Percentiles rank a stretch among this genome's conserved stretches.
These are phyloP conservation scores for Entelurus aequoreus DNA, from an alignment of 2,113 vertebrate genomes.

Conservation along the genomic window DNA sequence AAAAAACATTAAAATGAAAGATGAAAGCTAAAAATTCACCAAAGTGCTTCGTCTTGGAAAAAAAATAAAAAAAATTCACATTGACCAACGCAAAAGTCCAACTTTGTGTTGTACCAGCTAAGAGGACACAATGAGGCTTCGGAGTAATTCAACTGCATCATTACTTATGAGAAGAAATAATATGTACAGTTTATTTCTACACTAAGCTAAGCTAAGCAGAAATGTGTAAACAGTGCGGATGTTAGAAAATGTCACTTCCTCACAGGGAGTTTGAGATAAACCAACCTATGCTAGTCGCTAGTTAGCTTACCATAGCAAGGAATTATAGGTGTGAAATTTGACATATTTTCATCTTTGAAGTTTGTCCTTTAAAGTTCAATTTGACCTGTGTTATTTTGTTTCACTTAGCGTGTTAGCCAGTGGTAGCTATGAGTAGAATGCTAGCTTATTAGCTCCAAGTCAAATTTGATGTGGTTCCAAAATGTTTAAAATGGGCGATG, in stretches of 20 bases:
- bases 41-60: slow-evolving; percentile 53
- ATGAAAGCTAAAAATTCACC: slow-evolving; percentile 29
- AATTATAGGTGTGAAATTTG: too few species aligned
- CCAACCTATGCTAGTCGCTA: neutral
- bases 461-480: neutral
- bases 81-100: slow-evolving; percentile 32
- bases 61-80: slow-evolving; percentile 27
- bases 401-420: too few species aligned
- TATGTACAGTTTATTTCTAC: slow-evolving; percentile 51
- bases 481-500: neutral
- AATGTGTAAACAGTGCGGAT: slow-evolving; percentile 31
- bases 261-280: neutral
- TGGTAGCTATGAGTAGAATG: too few species aligned
- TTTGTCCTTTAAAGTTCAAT: neutral
- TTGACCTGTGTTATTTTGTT: too few species aligned
- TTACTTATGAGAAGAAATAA: slow-evolving; percentile 41
- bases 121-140: slow-evolving; percentile 28
- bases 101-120: slow-evolving; percentile 46
- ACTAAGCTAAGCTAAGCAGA: slow-evolving; percentile 22
- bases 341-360: neutral
- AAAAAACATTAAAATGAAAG: slow-evolving; percentile 22
- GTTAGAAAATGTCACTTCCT: neutral
- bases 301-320: neutral
- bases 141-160: slow-evolving; percentile 43
- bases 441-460: neutral